Conservation (phyloP, 2,888 invertebrate species). For the Tanypteryx hageni region DNA sequence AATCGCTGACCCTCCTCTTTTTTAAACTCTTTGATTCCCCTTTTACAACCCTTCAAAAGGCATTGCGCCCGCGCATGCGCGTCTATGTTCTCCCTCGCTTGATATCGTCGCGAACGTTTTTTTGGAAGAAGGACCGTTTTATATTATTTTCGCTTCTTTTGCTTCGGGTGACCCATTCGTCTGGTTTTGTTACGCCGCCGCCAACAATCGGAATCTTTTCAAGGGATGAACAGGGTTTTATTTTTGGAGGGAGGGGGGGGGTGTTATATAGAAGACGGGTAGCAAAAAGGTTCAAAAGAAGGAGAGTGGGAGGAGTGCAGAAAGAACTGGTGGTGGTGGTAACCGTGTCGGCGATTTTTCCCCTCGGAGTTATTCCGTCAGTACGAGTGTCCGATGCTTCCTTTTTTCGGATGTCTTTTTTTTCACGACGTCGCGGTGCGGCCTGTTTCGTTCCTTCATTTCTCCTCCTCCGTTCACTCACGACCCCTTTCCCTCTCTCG, state of each 20-base stretch:
- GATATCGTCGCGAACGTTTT: not conserved
- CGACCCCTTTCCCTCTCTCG: not conserved
- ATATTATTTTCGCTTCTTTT: not conserved
- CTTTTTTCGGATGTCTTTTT: not conserved
- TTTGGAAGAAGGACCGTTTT: not conserved
- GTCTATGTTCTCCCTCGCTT: not conserved
- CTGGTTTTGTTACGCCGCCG: not conserved
- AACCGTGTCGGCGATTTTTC: not conserved
- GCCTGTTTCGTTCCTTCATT: not conserved
- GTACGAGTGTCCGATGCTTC: not conserved
- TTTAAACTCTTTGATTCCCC: not conserved
- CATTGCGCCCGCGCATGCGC: not conserved
- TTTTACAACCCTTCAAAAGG: slow-evolving; percentile 9
- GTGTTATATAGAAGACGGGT: not conserved
- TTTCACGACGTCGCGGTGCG: not conserved
- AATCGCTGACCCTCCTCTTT: not conserved
- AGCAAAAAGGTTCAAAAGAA: not conserved
- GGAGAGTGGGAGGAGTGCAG: not conserved
- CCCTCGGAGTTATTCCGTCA: not conserved
- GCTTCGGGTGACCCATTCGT: not conserved
- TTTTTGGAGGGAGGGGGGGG: not conserved
- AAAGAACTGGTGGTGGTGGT: not conserved
- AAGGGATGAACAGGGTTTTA: not conserved
- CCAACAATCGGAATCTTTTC: not conserved
- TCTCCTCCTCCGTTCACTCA: not conserved